These are phyloP conservation scores for Otocyon megalotis DNA, from an alignment of 2,113 vertebrate species.

Conservation along the genomic window DNA sequence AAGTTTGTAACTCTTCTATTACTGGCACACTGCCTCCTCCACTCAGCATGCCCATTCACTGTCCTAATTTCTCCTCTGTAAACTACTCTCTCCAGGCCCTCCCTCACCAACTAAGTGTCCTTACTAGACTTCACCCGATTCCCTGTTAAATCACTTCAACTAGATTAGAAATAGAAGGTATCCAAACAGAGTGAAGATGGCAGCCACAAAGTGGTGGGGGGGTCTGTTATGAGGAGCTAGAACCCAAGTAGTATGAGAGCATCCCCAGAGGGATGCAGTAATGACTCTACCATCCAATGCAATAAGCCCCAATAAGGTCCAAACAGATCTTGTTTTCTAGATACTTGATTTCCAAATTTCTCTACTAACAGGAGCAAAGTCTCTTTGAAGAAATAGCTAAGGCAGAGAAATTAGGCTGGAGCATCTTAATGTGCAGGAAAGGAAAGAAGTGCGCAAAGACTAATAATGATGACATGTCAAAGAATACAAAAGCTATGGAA, in stretches of 20 bases:
- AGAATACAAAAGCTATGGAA: background rate
- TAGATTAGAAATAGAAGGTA: slow-evolving; percentile 10
- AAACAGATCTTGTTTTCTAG: background rate
- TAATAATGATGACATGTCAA: slow-evolving; percentile 23
- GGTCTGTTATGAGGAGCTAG: background rate
- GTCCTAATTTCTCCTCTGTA: slow-evolving; percentile 4
- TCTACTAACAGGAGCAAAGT: background rate
- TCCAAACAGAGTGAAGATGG: background rate
- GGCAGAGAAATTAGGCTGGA: background rate
- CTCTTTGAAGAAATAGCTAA: background rate
- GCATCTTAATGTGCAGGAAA: background rate
- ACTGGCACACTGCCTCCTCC: background rate
- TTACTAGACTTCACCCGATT: background rate
- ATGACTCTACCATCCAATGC: background rate
- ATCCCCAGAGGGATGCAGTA: background rate
- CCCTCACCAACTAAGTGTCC: background rate
- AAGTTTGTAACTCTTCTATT: background rate
- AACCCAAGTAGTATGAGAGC: background rate
- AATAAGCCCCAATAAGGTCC: background rate
- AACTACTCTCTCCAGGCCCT: background rate
- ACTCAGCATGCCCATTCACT: background rate
- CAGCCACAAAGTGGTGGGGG: background rate
- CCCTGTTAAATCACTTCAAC: background rate
- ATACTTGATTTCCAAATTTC: background rate
- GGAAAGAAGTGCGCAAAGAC: background rate